phyloP scores from a whole-genome alignment of 2,888 invertebrate genomes.

The Prenolepis imparis region DNA sequence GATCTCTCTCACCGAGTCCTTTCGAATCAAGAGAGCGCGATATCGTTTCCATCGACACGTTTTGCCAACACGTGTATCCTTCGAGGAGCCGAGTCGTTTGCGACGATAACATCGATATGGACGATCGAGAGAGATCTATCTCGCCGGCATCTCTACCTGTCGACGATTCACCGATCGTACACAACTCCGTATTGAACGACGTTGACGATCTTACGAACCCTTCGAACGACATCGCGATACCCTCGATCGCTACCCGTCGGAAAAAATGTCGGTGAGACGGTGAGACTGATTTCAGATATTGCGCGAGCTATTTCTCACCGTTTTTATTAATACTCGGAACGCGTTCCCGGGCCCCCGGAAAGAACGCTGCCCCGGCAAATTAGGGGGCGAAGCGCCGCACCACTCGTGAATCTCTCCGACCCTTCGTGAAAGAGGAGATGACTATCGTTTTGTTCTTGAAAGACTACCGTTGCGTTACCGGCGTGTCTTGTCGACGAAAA shows the following conservation, averaged over 20 bases:
- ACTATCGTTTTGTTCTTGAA: slow-evolving; percentile 76
- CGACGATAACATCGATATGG: slow-evolving; percentile 45
- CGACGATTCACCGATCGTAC: slow-evolving; percentile 24
- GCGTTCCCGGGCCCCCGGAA: slow-evolving; percentile 24
- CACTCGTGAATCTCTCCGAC: slow-evolving; percentile 75
- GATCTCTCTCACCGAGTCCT: background rate
- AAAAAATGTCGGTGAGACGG: slow-evolving; percentile 58
- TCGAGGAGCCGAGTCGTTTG: background rate
- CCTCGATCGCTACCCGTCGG: slow-evolving; percentile 42
- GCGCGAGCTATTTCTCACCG: slow-evolving; percentile 76
- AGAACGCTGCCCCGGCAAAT: slow-evolving; percentile 72
- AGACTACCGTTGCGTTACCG: slow-evolving; percentile 76
- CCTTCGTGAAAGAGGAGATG: slow-evolving; percentile 75
- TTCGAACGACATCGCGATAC: slow-evolving; percentile 35
- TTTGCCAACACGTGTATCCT: slow-evolving; percentile 6
- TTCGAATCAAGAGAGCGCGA: background rate
- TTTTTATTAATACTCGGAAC: slow-evolving; percentile 77
- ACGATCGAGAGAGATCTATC: slow-evolving; percentile 41
- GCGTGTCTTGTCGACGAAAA: slow-evolving; percentile 66
- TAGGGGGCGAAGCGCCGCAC: slow-evolving; percentile 71
- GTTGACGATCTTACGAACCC: slow-evolving; percentile 31
- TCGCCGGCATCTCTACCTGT: slow-evolving; percentile 8
- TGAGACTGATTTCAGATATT: slow-evolving; percentile 75
- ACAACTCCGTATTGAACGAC: slow-evolving; percentile 4
- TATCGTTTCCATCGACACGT: slow-evolving; percentile 33